A percentile compares a stretch with the other conserved stretches of the same genome.
These are phyloP conservation scores for Lamellibrachia satsuma DNA, from an alignment of 2,888 invertebrate genomes.

Conservation along the genomic window DNA sequence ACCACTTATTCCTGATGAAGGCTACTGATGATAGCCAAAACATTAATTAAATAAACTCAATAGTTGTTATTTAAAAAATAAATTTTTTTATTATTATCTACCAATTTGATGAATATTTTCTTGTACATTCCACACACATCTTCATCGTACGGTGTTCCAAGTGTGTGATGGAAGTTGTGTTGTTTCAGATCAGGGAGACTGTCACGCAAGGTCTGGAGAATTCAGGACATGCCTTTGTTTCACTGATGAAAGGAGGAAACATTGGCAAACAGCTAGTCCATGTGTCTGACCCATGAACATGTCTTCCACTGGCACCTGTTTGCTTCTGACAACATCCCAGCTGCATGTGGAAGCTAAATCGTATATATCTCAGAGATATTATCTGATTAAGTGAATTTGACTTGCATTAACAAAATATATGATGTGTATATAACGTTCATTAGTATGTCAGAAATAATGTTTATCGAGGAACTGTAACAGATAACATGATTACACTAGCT, in stretches of 20 bases:
- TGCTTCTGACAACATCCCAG: neutral
- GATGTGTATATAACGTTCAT: neutral
- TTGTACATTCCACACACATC: neutral
- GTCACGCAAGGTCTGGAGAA: slow-evolving; percentile 60
- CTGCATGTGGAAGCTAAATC: neutral
- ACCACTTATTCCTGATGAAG: too few relatives aligned
- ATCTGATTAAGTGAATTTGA: neutral
- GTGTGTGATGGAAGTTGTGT: neutral
- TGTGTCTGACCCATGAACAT: slow-evolving; percentile 42
- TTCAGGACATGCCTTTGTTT: slow-evolving; percentile 62
- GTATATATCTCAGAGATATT: neutral
- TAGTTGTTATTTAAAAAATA: too few relatives aligned
- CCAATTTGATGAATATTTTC: neutral
- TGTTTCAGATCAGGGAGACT: slow-evolving; percentile 59
- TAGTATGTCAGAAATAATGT: neutral
- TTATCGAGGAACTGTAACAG: neutral
- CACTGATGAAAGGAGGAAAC: slow-evolving; percentile 66
- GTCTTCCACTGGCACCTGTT: neutral
- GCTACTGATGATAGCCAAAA: too few relatives aligned
- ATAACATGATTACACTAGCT: neutral
- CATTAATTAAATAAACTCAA: too few relatives aligned
- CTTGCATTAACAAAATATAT: neutral
- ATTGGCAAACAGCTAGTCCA: slow-evolving; percentile 64
- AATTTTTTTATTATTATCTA: too few relatives aligned
- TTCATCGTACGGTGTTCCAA: neutral